These are phyloP conservation scores for Cylloceria caligata DNA, from an alignment of 2,888 invertebrate genomes.

Conservation along the genomic window DNA sequence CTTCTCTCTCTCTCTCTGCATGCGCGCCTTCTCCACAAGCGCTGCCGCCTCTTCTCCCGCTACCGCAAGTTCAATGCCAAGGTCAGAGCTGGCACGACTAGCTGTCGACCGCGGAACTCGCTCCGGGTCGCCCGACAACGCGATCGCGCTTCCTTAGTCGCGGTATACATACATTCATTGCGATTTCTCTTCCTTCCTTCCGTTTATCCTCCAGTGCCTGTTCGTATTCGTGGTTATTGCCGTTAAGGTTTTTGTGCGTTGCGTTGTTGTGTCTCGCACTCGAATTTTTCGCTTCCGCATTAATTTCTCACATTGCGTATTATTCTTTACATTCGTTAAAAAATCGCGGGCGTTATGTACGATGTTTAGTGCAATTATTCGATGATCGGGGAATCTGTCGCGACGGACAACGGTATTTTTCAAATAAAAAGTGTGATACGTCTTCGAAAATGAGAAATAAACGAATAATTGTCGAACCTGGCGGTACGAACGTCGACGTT, in stretches of 20 bases:
- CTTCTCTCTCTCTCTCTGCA: slow-evolving; percentile 53
- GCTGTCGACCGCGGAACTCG: slow-evolving; percentile 80
- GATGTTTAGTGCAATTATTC: slow-evolving; percentile 2
- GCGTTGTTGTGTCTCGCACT: background rate
- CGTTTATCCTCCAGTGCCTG: background rate
- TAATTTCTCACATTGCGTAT: background rate
- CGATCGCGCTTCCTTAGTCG: slow-evolving; percentile 63
- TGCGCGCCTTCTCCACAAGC: slow-evolving; percentile 59
- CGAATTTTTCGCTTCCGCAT: slow-evolving; percentile 8
- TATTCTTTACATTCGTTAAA: background rate
- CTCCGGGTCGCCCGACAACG: slow-evolving; percentile 73
- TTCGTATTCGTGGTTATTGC: background rate
- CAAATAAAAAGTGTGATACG: background rate
- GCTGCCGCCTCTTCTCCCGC: slow-evolving; percentile 59
- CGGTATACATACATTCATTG: background rate
- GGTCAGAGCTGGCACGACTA: slow-evolving; percentile 82
- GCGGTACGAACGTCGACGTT: background rate
- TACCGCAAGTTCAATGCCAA: slow-evolving; percentile 84
- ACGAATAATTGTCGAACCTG: background rate
- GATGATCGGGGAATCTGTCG: background rate
- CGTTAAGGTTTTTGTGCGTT: background rate
- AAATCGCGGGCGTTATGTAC: background rate
- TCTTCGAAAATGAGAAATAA: background rate
- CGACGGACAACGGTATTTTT: background rate
- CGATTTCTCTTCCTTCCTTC: slow-evolving; percentile 1